Evolutionary conservation across 2,888 invertebrate genomes (phyloP).

Genomic region (Uropetala carovei): DNA sequence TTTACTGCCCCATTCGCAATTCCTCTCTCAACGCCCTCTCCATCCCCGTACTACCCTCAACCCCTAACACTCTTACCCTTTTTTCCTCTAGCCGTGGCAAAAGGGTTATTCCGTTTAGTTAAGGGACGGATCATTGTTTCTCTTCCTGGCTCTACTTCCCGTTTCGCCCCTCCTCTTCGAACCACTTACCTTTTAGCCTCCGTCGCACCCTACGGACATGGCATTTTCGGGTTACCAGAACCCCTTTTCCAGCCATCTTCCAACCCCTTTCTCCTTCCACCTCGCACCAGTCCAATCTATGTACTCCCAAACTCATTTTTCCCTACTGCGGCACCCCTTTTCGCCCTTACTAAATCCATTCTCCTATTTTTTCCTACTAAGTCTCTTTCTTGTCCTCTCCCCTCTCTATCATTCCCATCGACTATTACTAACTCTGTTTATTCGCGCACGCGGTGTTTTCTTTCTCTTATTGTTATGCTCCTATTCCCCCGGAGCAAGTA

Average conservation of each 20-base stretch:
- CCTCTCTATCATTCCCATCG: conserved; percentile 1
- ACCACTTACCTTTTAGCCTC: background rate
- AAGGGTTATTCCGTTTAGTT: background rate
- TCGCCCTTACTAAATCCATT: background rate
- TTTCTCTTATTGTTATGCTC: background rate
- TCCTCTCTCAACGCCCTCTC: background rate
- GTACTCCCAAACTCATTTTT: background rate
- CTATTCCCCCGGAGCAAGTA: background rate
- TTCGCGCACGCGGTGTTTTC: background rate
- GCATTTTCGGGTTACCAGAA: background rate
- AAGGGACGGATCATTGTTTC: conserved; percentile 4
- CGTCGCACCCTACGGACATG: background rate
- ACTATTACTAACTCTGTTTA: conserved; percentile 7
- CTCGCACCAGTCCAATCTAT: background rate
- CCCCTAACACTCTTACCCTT: no score
- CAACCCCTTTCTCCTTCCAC: background rate
- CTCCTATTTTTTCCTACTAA: background rate
- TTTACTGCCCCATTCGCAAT: background rate
- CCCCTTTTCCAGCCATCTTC: background rate
- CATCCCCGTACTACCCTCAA: background rate
- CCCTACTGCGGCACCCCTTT: background rate
- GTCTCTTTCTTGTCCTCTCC: background rate
- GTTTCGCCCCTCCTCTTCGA: background rate
- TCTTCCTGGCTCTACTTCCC: background rate
- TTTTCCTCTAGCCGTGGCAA: background rate